These are phyloP conservation scores for Callorhinus ursinus DNA, from an alignment of 2,113 vertebrate genomes.

Conservation along the genomic window DNA sequence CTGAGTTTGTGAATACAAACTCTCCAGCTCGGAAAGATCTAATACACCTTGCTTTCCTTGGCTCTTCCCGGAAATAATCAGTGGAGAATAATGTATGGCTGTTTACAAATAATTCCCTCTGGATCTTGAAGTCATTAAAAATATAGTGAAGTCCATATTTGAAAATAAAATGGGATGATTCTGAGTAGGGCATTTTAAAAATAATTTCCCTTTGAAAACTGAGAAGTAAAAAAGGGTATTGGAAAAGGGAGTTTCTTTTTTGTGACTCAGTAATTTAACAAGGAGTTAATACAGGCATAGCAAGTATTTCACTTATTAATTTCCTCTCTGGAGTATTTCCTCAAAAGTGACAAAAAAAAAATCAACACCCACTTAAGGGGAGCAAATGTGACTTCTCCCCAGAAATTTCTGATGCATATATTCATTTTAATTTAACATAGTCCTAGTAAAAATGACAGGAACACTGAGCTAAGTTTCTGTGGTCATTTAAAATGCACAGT, in stretches of 20 bases:
- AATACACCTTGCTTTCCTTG: neutral
- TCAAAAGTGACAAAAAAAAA: constrained; percentile 12
- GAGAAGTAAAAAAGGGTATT: neutral
- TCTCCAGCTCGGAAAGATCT: neutral
- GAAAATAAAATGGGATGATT: neutral
- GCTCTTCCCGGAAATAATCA: neutral
- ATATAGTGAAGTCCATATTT: neutral
- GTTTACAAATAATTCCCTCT: neutral
- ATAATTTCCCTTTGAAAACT: constrained; percentile 26
- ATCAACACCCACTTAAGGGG: neutral
- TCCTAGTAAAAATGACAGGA: constrained; percentile 13
- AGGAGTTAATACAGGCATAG: neutral
- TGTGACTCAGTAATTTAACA: constrained; percentile 22
- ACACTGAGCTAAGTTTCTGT: neutral
- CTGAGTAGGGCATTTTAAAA: neutral
- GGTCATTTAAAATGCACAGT: neutral
- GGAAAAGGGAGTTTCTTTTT: neutral
- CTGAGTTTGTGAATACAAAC: neutral
- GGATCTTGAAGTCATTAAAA: neutral
- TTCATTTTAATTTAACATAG: neutral
- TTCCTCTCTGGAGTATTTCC: neutral
- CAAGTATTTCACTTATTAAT: constrained; percentile 11
- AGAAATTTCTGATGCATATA: neutral
- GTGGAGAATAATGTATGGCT: neutral
- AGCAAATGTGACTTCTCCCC: neutral